Percentiles rank a stretch among this genome's conserved stretches.
These are phyloP conservation scores for Cinclus cinclus DNA, from an alignment of 2,113 vertebrate species.

Conservation along the genomic window DNA sequence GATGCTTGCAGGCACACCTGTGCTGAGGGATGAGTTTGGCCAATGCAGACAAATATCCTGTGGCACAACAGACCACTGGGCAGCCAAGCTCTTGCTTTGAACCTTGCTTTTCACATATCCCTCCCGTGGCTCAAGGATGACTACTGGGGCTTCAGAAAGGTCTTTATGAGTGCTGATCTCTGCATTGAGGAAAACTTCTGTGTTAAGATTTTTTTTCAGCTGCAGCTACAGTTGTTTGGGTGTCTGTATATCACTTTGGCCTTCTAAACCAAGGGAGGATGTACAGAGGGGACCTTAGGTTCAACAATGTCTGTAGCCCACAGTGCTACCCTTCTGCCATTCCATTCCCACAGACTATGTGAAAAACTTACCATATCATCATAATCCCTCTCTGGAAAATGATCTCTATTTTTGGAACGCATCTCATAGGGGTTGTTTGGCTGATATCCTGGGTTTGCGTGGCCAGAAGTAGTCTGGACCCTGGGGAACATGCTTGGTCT, in stretches of 20 bases:
- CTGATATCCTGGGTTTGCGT: slow-evolving; percentile 4
- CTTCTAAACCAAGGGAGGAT: neutral
- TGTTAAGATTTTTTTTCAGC: neutral
- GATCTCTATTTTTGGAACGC: fast-evolving
- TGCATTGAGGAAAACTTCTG: neutral
- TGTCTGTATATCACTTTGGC: neutral
- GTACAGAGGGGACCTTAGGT: neutral
- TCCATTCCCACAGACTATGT: neutral
- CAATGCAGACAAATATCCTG: neutral
- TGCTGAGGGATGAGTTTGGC: neutral
- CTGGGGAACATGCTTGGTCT: slow-evolving; percentile 24
- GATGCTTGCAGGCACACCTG: neutral
- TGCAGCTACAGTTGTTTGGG: neutral
- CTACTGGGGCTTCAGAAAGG: neutral
- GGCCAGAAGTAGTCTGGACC: slow-evolving; percentile 15
- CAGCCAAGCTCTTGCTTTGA: neutral
- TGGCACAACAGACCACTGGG: neutral
- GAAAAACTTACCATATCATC: slow-evolving; percentile 34
- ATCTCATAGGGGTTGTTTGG: neutral
- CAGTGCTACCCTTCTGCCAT: fast-evolving
- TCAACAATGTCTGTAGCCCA: neutral
- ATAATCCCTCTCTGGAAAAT: neutral
- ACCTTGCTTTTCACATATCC: neutral
- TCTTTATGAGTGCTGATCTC: neutral
- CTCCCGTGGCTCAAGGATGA: neutral